Percentiles rank a stretch among this genome's conserved stretches.
These are phyloP conservation scores for Dolichomitus sp. DNA, from an alignment of 2,888 invertebrate species.

Conservation along the genomic window DNA sequence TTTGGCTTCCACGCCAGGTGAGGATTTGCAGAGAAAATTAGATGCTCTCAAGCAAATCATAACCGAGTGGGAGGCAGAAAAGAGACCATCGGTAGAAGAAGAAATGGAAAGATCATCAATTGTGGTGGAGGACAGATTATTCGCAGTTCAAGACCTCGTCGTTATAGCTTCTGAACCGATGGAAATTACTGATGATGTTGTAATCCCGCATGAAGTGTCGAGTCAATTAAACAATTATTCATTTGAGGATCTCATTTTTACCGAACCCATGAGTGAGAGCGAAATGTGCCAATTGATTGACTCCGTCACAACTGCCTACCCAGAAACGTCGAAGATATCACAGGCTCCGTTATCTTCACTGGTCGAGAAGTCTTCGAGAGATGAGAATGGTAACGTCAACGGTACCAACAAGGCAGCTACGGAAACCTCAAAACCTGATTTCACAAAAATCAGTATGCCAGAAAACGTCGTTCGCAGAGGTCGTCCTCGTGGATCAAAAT, in stretches of 20 bases:
- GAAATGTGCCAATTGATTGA: background rate
- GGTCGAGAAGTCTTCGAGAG: background rate
- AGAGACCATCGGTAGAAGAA: background rate
- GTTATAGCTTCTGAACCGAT: background rate
- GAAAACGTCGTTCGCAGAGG: background rate
- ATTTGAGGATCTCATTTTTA: background rate
- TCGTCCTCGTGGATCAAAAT: background rate
- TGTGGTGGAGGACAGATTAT: background rate
- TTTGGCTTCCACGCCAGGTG: slow-evolving; percentile 15
- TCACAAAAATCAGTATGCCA: background rate
- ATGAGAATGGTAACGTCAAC: background rate
- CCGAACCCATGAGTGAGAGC: background rate
- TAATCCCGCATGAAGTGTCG: too few relatives aligned
- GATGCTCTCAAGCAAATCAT: slow-evolving; percentile 3
- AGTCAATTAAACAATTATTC: too few relatives aligned
- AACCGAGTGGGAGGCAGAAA: slow-evolving; percentile 7
- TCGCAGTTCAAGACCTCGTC: background rate
- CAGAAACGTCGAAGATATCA: too few relatives aligned
- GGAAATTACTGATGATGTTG: too few relatives aligned
- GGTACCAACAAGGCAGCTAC: too few relatives aligned
- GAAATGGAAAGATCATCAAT: background rate
- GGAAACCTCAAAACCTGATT: too few relatives aligned
- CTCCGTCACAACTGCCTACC: background rate
- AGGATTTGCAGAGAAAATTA: background rate
- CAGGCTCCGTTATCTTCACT: too few relatives aligned